Evolutionary conservation across 1,140 invertebrate genomes (phyloP), one percentile per base, ranked within the genome.

Genomic region (Harpegnathos saltator): DNA sequence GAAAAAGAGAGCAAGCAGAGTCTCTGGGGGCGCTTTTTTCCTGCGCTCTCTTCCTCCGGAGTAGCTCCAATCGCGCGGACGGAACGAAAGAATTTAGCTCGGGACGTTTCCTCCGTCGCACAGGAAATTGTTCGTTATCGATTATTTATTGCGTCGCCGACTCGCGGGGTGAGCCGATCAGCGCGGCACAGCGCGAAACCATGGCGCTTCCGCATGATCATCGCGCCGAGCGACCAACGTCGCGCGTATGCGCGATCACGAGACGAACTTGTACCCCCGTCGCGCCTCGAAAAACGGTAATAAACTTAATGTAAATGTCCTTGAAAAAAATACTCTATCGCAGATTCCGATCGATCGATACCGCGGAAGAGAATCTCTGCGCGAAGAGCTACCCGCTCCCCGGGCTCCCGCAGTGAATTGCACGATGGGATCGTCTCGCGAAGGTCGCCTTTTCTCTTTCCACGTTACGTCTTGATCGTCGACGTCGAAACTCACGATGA

Each of bases 381-480:
- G 17, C 24, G 12, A 24, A 48, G n/a, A n/a, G 58, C 56, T 44
- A 44, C 38, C n/a, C 38, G 38, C 38, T 33, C 38, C 3, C 4
- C 7, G 7, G 38, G 9, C 9, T 3, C 3, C 26, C 17, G 52
- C 33, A 80, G 19, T 69, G 54, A 80, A 71, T 78, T 69, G 50
- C 4, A n/a, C 14, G 29, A 50, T 22, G 73, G 65, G 52, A 80
- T 80, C 19, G 29, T 33, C 1, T 33, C 29, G 5, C 29, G 63
- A 80, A 80, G 65, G 38, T 71, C 26, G 19, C 22, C 29, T 19
- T 26, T 63, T 73, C 71, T 73, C 54, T 77, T 17, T 65, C 26
- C 26, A 3, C n/a, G n/a, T 14, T 58, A 1, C 26, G 38, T 48
- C 65, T 58, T 14, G 61, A 77, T 77, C 33, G 29, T 78, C 52